Percentiles rank a stretch among this genome's conserved stretches.
phyloP scores from a whole-genome alignment of 2,113 vertebrate genomes.

The Bombycilla garrulus region DNA sequence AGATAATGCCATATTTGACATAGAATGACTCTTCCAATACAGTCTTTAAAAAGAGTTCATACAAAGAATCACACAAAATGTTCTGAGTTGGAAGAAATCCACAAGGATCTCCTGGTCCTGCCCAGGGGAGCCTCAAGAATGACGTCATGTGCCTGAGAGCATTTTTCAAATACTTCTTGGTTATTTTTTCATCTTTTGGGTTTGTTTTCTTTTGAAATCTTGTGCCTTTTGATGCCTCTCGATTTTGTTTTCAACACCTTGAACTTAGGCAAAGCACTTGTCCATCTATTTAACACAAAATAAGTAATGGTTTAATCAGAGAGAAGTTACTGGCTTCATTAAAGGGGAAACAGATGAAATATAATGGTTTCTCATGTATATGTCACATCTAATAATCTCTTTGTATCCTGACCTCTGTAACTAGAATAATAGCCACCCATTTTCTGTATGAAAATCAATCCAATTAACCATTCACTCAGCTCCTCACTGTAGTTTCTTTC shows the following conservation, averaged over 20 bases:
- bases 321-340: background rate
- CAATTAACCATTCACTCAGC: background rate
- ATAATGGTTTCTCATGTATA: background rate
- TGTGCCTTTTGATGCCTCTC: background rate
- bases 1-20: background rate
- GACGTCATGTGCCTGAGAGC: background rate
- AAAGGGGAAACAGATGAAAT: background rate
- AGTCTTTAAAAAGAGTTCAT: background rate
- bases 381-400: background rate
- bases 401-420: background rate
- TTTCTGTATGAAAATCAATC: background rate
- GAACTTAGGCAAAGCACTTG: background rate
- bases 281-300: background rate
- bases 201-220: background rate
- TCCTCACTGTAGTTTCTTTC: background rate
- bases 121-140: background rate
- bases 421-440: background rate
- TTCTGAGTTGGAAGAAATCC: background rate
- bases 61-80: background rate
- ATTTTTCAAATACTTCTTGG: background rate
- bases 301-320: background rate
- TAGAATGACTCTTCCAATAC: background rate
- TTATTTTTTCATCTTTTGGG: background rate
- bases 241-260: background rate
- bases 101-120: background rate